phyloP scores from a whole-genome alignment of 2,113 vertebrate species.

The Cryptomyrus ogoouensis region DNA sequence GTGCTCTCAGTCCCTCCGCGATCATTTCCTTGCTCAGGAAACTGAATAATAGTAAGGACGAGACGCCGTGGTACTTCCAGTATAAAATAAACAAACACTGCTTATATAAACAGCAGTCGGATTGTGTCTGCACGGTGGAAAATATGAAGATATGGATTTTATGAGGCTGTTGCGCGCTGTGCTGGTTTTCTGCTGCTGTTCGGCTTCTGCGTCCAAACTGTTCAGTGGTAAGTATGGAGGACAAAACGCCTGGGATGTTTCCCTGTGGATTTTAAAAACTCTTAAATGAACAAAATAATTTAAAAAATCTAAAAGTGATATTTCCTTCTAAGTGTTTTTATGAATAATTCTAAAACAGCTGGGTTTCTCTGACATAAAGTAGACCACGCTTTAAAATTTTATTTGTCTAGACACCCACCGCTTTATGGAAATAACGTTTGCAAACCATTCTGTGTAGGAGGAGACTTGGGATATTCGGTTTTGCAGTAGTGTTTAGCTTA shows the following conservation, averaged over 20 bases:
- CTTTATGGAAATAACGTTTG: conserved; percentile 4
- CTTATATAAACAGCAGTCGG: background rate
- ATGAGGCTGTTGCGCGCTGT: conserved; percentile 19
- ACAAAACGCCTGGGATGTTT: background rate
- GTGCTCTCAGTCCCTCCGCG: background rate
- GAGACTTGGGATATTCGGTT: background rate
- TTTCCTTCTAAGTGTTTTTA: background rate
- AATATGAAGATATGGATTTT: conserved; percentile 33
- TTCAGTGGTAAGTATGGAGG: conserved; percentile 34
- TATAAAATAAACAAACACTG: background rate
- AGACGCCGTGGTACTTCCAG: background rate
- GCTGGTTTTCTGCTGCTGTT: conserved; percentile 24
- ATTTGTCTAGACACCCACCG: background rate
- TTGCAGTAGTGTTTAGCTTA: background rate
- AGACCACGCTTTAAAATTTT: background rate
- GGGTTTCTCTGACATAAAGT: background rate
- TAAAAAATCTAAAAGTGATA: background rate
- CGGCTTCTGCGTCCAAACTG: conserved; percentile 27
- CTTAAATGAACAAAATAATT: background rate
- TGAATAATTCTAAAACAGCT: background rate
- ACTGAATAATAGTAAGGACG: background rate
- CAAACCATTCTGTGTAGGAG: background rate
- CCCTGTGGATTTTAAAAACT: background rate
- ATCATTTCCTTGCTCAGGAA: background rate
- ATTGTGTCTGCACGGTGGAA: background rate